Percentiles rank a stretch among this genome's conserved stretches.
Evolutionary conservation across 2,888 invertebrate genomes (phyloP).

Genomic region (Melinaea menophilus): DNA sequence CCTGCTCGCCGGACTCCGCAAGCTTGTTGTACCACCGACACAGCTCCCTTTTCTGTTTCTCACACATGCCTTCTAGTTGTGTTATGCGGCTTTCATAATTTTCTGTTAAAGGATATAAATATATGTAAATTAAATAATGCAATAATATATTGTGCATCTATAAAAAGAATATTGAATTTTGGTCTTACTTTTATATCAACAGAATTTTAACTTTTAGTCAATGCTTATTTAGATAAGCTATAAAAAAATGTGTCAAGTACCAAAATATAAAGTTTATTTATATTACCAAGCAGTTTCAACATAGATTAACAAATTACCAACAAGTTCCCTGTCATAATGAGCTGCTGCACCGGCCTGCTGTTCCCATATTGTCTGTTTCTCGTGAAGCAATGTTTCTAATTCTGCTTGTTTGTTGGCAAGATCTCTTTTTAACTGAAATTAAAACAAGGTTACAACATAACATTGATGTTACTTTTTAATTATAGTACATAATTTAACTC

Average conservation of each 20-base stretch:
- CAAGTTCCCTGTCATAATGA: constrained; percentile 63
- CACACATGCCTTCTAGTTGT: constrained; percentile 61
- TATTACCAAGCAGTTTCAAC: background rate
- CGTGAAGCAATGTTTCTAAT: constrained; percentile 62
- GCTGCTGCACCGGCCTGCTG: constrained; percentile 64
- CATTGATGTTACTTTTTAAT: no score
- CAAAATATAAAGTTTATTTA: background rate
- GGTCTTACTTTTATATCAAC: no score
- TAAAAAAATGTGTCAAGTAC: background rate
- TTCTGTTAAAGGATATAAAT: constrained; percentile 42
- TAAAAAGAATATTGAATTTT: background rate
- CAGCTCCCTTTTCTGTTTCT: constrained; percentile 63
- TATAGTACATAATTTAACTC: constrained; percentile 28
- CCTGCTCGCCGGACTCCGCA: constrained; percentile 51
- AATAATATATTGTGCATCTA: background rate
- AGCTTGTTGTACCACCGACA: constrained; percentile 63
- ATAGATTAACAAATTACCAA: constrained; percentile 43
- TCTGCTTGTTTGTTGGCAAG: constrained; percentile 68
- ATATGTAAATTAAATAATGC: background rate
- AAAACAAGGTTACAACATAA: background rate
- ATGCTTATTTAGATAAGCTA: background rate
- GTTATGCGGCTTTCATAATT: constrained; percentile 66
- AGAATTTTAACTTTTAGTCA: no score
- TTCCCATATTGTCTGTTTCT: constrained; percentile 72
- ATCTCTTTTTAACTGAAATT: constrained; percentile 59